Conservation (phyloP, 1,140 invertebrate species). For the Arctopsyche grandis region DNA sequence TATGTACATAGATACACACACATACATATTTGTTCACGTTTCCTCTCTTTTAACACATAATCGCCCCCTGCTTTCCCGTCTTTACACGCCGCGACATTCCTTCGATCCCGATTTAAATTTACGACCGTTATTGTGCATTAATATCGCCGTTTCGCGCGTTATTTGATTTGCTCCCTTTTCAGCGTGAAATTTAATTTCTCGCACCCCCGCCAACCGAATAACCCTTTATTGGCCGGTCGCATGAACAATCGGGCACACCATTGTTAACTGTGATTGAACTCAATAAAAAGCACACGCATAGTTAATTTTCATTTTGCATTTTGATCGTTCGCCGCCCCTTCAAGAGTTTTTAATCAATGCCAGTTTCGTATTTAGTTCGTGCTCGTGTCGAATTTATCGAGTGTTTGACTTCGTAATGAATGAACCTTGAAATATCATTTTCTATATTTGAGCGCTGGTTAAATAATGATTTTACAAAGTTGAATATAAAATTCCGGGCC, state of each 20-base stretch:
- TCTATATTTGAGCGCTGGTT: no score
- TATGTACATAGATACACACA: no score
- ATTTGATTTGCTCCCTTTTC: slow-evolving; percentile 41
- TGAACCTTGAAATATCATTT: no score
- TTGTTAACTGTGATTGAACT: background rate
- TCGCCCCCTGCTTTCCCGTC: background rate
- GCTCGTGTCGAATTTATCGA: no score
- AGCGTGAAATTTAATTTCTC: slow-evolving; percentile 35
- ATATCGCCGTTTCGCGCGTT: slow-evolving; percentile 37
- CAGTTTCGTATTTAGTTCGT: no score
- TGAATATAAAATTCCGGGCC: no score
- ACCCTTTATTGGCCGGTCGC: slow-evolving; percentile 41
- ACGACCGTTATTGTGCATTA: slow-evolving; percentile 47
- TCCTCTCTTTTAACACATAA: slow-evolving; percentile 23
- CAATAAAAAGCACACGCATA: background rate
- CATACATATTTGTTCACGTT: background rate
- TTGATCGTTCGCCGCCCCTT: no score
- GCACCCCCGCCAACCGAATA: background rate
- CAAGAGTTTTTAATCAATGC: no score
- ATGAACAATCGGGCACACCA: slow-evolving; percentile 11
- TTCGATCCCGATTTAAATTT: slow-evolving; percentile 48
- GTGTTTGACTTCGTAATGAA: no score
- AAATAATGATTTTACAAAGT: no score
- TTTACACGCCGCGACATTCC: background rate
- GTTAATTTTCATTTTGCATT: no score